Base-by-base conservation (phyloP, 2,888 invertebrate species). In the Nymphalis urticae region DNA sequence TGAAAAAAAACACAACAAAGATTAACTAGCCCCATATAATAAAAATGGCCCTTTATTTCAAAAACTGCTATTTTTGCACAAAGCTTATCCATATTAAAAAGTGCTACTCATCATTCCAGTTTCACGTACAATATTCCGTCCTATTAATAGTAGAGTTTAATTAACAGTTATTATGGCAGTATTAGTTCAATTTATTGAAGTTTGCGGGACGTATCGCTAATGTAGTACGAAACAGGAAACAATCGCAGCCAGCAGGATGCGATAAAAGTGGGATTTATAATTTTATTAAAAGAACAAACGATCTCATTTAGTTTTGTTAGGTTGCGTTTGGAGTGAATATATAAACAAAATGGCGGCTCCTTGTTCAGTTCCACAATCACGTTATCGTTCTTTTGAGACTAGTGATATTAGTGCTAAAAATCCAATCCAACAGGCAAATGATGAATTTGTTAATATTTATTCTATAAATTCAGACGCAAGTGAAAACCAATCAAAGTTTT, bases 231-330 rank as follows among this genome's bases (percentile, higher is more conserved):
- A 85, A 88, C 91, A 89, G 92, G 92, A 92, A 90, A 90, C 84
- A 82, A 82, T 79, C 80, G 76, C 80, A 82, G 79, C 75, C 75
- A 77, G 81, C 82, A 83, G 88, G 88, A 88, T 84, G 85, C 81
- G 89, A 90, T 91, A 90, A 87, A 84, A 85, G 80, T 80, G 77
- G 84, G 84, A 87, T 87, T 90, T 85, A 79, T 82, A 82, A 73
- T 82, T 73, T 75, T 82, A 81, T 82, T 80, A 78, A 78, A 82
- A 83, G 78, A 81, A 76, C 75, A 79, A 80, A 81, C 75, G 76
- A 79, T 78, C 81, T 77, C 65, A 74, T 79, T 75, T 75, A 79
- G 84, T 80, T 81, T 59, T 9, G 62, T 50, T 48, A 54, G 48
- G 68, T 59, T 21, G 36, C 51, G 62, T 83, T 79, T 80, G 75